Evolutionary conservation across 2,888 invertebrate species (phyloP).

Genomic region (Aspidapion aeneum): DNA sequence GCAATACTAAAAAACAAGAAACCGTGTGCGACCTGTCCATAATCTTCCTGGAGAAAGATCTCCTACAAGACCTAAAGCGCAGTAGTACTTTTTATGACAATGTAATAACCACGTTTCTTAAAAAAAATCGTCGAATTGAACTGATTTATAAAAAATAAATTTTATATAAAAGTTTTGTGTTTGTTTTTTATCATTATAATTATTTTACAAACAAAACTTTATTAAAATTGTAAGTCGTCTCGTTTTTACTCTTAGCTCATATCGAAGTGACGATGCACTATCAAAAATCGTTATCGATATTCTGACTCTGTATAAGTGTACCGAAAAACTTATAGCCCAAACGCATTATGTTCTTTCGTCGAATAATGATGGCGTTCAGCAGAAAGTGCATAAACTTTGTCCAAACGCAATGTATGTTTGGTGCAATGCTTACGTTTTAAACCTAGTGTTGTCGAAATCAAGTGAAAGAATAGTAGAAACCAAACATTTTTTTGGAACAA

Average conservation of each 20-base stretch:
- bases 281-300: conserved; percentile 24
- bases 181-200: too few relatives aligned
- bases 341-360: conserved; percentile 35
- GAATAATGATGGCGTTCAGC: conserved; percentile 34
- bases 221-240: conserved; percentile 33
- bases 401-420: conserved; percentile 22
- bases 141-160: too few relatives aligned
- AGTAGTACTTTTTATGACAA: too few relatives aligned
- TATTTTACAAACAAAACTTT: too few relatives aligned
- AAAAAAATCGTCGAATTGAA: too few relatives aligned
- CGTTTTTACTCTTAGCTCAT: conserved; percentile 32
- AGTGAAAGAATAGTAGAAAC: conserved; percentile 29
- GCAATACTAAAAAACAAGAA: too few relatives aligned
- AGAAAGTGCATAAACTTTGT: conserved; percentile 30
- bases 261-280: conserved; percentile 28
- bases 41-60: too few relatives aligned
- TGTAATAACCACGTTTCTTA: too few relatives aligned
- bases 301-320: conserved; percentile 27
- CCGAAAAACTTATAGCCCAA: conserved; percentile 35
- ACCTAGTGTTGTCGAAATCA: conserved; percentile 28
- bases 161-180: too few relatives aligned
- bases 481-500: conserved; percentile 31
- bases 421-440: conserved; percentile 22
- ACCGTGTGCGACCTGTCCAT: too few relatives aligned
- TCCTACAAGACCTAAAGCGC: too few relatives aligned